These are phyloP conservation scores for Catocala fraxini DNA, from an alignment of 2,888 invertebrate species.

Conservation along the genomic window DNA sequence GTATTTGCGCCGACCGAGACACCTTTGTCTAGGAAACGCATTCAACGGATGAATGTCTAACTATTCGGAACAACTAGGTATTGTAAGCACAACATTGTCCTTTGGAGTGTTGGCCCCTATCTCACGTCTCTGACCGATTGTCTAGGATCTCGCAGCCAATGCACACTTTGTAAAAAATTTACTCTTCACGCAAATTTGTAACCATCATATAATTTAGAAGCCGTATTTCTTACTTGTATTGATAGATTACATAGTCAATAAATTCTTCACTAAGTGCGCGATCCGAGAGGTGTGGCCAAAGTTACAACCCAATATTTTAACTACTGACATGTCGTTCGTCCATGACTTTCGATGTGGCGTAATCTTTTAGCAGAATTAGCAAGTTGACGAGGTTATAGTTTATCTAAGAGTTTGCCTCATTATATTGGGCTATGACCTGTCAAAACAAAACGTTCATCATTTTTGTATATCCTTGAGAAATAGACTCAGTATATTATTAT, in stretches of 20 bases:
- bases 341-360: slow-evolving; percentile 41
- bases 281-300: slow-evolving; percentile 11
- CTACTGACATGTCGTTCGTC: slow-evolving; percentile 17
- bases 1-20: slow-evolving; percentile 15
- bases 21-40: slow-evolving; percentile 28
- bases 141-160: neutral
- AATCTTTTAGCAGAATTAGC: slow-evolving; percentile 32
- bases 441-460: neutral
- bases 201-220: no score
- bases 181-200: neutral
- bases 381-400: slow-evolving; percentile 37
- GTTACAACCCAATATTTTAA: slow-evolving; percentile 4
- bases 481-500: slow-evolving; percentile 2
- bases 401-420: slow-evolving; percentile 18
- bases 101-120: slow-evolving; percentile 12
- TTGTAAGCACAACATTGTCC: slow-evolving; percentile 11
- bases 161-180: neutral
- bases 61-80: slow-evolving; percentile 18
- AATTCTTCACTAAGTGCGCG: no score
- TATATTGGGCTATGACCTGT: neutral
- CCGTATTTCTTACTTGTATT: neutral
- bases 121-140: slow-evolving; percentile 8
- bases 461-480: neutral
- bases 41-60: slow-evolving; percentile 26
- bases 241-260: no score